Evolutionary conservation across 92 coral and sea anemone species (phyloP).

Genomic region (Epizoanthus scotinus): DNA sequence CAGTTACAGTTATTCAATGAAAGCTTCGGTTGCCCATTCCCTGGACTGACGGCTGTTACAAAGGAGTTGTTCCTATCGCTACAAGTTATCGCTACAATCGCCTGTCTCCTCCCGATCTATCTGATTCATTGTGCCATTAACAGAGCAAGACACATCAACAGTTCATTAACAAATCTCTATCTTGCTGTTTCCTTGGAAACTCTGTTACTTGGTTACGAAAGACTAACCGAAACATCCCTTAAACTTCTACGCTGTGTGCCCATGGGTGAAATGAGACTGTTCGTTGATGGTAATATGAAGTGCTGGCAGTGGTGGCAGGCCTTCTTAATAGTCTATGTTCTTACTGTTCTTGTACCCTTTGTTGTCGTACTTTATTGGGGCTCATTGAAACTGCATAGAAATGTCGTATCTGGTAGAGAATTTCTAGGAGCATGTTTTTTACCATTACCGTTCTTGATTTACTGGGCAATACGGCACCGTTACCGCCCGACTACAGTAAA

Average conservation of each 20-base stretch:
- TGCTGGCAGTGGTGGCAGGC: conserved; percentile 59
- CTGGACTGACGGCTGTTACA: conserved; percentile 62
- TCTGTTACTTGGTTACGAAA: conserved; percentile 55
- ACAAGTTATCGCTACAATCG: conserved; percentile 46
- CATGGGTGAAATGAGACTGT: conserved; percentile 32
- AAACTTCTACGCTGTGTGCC: conserved; percentile 52
- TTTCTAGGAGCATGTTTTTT: conserved; percentile 37
- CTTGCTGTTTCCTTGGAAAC: conserved; percentile 45
- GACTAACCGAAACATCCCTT: conserved; percentile 49
- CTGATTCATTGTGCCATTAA: conserved; percentile 18
- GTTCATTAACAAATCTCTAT: conserved; percentile 18
- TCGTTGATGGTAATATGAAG: conserved; percentile 43
- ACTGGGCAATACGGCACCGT: conserved; percentile 18
- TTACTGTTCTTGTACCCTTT: conserved; percentile 1
- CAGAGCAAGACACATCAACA: not conserved
- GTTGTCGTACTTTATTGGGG: conserved; percentile 44
- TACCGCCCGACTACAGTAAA: not conserved
- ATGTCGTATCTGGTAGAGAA: conserved; percentile 25
- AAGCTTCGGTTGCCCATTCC: conserved; percentile 57
- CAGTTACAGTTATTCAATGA: conserved; percentile 31
- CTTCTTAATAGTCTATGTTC: not conserved
- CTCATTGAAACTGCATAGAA: conserved; percentile 32
- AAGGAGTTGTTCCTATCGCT: conserved; percentile 47
- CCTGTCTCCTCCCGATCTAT: conserved; percentile 27
- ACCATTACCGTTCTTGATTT: conserved; percentile 34